Evolutionary conservation across 2,113 vertebrate species (phyloP), one percentile per base, ranked within the genome.

Genomic region (Chaetodon auriga): DNA sequence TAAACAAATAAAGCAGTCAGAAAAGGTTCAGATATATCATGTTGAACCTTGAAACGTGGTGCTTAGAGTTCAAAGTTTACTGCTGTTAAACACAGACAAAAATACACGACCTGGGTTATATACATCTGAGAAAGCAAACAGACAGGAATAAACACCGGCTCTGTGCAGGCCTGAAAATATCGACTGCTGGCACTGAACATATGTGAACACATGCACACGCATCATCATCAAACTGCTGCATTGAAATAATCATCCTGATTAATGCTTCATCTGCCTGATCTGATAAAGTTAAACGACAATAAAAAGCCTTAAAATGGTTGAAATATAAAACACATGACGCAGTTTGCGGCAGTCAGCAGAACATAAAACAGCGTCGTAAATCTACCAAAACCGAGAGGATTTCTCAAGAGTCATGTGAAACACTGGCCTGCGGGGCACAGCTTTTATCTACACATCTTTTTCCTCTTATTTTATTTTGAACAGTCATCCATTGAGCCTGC

Each of bases 11-110:
- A 19, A 35, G 25, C 13, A 12, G 13, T 36, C 25, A 61, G 5
- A 11, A 49, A 48, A 49, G 57, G 25, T 21, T 4, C 48, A 19
- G 8, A 11, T n/a, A 14, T 43, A n/a, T 35, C n/a, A 16, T 38
- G 62, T 14, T 45, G 5, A 53, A 69, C 43, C 61, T 43, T 69
- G 38, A 57, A 62, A 41, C 15, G 2, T 12, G 10, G 30, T n/a
- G 18, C 57, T 66, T 15, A 53, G n/a, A 46, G 74, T 78, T 61
- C 60, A 80, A 66, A 76, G 49, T 82, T 58, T 12, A 55, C 15
- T 19, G 35, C 5, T 18, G 45, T 70, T 38, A 21, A 16, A 23
- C 15, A 63, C 15, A 65, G 45, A 60, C 48, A 51, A 7, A 83
- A 77, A 82, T 68, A 53, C 16, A 7, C 45, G 70, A 76, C 75